Evolutionary conservation across 2,113 vertebrate genomes (phyloP).

Genomic region (Perca schrenkii): DNA sequence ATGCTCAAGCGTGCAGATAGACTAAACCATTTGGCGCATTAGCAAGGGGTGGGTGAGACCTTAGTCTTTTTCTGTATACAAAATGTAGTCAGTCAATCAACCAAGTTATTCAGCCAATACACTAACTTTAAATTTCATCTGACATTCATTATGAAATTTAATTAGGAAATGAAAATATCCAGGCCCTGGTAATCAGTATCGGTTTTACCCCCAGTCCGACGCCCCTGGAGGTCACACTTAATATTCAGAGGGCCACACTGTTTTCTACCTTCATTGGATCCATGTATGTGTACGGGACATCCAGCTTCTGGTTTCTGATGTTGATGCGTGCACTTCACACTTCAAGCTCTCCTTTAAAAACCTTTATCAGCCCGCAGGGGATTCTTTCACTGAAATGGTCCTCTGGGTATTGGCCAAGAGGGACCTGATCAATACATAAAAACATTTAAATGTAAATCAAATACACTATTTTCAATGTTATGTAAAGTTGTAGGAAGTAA

Average conservation of each 20-base stretch:
- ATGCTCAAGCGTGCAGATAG: no score
- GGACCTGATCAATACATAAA: conserved; percentile 31
- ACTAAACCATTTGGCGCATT: no score
- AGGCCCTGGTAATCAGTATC: no score
- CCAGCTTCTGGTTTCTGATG: conserved; percentile 53
- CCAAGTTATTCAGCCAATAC: no score
- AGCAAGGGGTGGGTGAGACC: no score
- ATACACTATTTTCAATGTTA: background rate
- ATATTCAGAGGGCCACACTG: conserved; percentile 64
- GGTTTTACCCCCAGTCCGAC: no score
- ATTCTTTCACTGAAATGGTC: conserved; percentile 51
- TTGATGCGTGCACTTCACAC: conserved; percentile 45
- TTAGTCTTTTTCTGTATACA: no score
- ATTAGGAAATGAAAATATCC: no score
- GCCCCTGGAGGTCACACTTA: no score
- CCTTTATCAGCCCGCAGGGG: conserved; percentile 16
- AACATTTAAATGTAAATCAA: background rate
- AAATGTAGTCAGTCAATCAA: no score
- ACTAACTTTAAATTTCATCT: no score
- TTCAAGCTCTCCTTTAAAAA: conserved; percentile 52
- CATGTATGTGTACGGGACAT: conserved; percentile 64
- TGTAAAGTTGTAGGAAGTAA: background rate
- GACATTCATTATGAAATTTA: no score
- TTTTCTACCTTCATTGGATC: conserved; percentile 60
- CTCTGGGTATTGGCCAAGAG: conserved; percentile 36